phyloP scores from a whole-genome alignment of 2,113 vertebrate genomes.

The Notiomystis cincta region DNA sequence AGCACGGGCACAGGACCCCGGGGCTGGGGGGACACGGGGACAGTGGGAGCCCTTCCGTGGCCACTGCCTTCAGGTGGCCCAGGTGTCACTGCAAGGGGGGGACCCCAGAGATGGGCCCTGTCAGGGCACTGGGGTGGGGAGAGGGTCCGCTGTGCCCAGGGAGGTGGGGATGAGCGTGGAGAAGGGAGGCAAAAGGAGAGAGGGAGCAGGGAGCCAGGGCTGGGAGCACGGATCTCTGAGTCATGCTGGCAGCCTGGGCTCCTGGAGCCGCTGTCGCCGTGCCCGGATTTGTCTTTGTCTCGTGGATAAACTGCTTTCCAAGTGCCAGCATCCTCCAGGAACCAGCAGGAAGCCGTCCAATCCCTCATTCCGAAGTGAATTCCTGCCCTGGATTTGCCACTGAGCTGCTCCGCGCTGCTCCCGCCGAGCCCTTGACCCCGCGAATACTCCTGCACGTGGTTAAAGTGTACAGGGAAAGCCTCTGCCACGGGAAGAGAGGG shows the following conservation, averaged over 20 bases:
- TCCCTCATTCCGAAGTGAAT: neutral
- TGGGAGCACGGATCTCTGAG: neutral
- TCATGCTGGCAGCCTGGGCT: neutral
- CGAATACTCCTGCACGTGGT: neutral
- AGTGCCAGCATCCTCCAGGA: neutral
- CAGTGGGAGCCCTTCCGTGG: neutral
- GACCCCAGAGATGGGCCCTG: neutral
- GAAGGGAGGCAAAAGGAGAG: neutral
- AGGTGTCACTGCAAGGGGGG: neutral
- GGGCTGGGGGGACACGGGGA: neutral
- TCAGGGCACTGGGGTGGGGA: neutral
- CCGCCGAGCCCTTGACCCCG: neutral
- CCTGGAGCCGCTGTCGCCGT: neutral
- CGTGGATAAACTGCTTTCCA: neutral
- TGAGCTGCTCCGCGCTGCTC: neutral
- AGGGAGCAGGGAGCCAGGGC: neutral
- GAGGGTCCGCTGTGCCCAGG: accelerated
- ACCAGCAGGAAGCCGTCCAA: neutral
- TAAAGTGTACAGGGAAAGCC: neutral
- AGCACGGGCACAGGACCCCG: neutral
- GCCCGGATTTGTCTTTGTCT: neutral
- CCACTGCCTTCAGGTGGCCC: neutral
- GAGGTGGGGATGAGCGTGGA: neutral
- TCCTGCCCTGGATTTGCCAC: neutral
- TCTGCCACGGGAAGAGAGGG: neutral